Conservation (phyloP, 1,140 invertebrate genomes). For the Drosophila pseudoobscura region DNA sequence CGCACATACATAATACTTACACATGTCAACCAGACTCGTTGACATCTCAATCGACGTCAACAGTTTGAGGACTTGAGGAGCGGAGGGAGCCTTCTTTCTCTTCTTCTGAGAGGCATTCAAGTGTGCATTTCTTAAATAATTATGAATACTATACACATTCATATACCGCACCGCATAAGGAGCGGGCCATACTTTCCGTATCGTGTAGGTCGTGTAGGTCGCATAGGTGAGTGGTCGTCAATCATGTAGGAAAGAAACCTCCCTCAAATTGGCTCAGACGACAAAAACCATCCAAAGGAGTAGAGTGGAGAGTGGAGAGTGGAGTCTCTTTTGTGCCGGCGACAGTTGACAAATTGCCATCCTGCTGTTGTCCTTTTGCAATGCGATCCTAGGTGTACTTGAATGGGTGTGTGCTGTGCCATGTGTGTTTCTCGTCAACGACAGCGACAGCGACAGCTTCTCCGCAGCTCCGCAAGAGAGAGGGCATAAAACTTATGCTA, state of each 20-base stretch:
- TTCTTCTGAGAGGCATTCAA: conserved; percentile 51
- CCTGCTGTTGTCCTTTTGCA: conserved; percentile 62
- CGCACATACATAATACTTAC: conserved; percentile 27
- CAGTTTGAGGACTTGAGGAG: conserved; percentile 43
- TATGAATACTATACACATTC: conserved; percentile 58
- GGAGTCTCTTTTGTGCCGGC: conserved; percentile 52
- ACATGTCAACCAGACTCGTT: conserved; percentile 62
- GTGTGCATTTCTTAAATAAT: conserved; percentile 80
- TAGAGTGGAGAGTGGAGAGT: conserved; percentile 6
- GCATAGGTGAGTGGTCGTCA: conserved; percentile 68
- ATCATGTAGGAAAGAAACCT: conserved; percentile 46
- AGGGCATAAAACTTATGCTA: conserved; percentile 34
- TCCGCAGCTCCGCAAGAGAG: conserved; percentile 8
- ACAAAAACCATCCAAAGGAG: conserved; percentile 27
- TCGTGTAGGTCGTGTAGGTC: conserved; percentile 38
- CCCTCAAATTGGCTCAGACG: conserved; percentile 32
- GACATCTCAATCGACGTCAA: conserved; percentile 60
- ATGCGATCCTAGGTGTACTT: conserved; percentile 40
- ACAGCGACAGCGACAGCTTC: conserved; percentile 3
- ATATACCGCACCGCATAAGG: conserved; percentile 42
- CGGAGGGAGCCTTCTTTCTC: conserved; percentile 1
- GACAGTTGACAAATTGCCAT: conserved; percentile 77
- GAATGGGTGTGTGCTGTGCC: not conserved
- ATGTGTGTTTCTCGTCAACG: conserved; percentile 23
- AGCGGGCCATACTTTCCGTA: conserved; percentile 48